Conservation (phyloP, 2,888 invertebrate genomes). For the Microctonus brassicae region DNA sequence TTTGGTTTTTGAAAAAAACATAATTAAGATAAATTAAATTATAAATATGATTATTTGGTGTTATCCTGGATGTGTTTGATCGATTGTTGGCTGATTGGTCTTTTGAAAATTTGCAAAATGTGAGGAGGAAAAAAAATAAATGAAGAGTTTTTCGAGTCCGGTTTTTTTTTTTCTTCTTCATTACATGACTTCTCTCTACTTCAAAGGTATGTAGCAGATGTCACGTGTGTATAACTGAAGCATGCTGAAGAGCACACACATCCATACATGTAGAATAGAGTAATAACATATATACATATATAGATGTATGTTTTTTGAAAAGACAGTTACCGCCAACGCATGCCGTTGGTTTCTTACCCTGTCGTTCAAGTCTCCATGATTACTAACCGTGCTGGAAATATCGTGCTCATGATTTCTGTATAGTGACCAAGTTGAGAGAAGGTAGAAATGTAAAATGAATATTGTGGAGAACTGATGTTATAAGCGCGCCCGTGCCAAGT, state of each 20-base stretch:
- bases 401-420: constrained; percentile 47
- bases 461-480: background rate
- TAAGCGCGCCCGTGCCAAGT: constrained; percentile 13
- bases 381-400: constrained; percentile 64
- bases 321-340: constrained; percentile 62
- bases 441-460: background rate
- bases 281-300: constrained; percentile 27
- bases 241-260: constrained; percentile 18
- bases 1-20: no score
- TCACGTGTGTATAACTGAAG: constrained; percentile 34
- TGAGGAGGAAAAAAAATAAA: constrained; percentile 3
- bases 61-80: no score
- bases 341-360: constrained; percentile 63
- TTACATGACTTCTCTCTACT: constrained; percentile 8
- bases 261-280: no score
- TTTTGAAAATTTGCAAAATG: constrained; percentile 18
- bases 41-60: no score
- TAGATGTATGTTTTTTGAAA: constrained; percentile 63
- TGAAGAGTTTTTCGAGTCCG: constrained; percentile 29
- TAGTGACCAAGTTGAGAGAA: constrained; percentile 29
- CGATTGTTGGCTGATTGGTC: background rate
- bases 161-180: constrained; percentile 20
- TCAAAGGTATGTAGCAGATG: constrained; percentile 37
- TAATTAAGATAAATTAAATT: no score
- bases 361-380: constrained; percentile 65